Evolutionary conservation across 2,113 vertebrate species (phyloP).

Genomic region (Hiodon tergisus): DNA sequence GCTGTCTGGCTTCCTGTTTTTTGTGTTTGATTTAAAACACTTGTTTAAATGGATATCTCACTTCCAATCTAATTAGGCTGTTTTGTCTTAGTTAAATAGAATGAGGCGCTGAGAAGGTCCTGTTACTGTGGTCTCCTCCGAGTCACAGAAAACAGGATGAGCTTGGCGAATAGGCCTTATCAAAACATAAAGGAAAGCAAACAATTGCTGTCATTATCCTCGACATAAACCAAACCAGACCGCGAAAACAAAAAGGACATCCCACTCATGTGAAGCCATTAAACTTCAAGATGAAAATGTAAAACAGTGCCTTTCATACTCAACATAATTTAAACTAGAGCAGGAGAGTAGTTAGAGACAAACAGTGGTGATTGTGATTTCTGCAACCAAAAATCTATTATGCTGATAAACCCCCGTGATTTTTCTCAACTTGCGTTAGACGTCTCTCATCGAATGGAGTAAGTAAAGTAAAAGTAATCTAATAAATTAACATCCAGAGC

Average conservation of each 20-base stretch:
- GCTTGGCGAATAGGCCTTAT: slow-evolving; percentile 9
- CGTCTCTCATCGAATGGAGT: too few species aligned
- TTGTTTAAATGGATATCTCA: slow-evolving; percentile 64
- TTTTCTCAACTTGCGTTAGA: too few species aligned
- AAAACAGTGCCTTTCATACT: too few species aligned
- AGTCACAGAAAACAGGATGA: slow-evolving; percentile 4
- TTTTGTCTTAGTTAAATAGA: slow-evolving; percentile 73
- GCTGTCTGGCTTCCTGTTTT: slow-evolving; percentile 68
- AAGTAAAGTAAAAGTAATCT: too few species aligned
- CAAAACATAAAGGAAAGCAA: slow-evolving; percentile 9
- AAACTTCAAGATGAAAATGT: too few species aligned
- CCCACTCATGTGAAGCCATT: too few species aligned
- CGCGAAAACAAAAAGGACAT: not conserved
- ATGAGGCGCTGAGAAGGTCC: slow-evolving; percentile 43
- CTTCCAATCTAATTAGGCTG: slow-evolving; percentile 80
- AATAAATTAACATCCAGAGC: too few species aligned
- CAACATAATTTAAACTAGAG: too few species aligned
- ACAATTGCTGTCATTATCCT: not conserved
- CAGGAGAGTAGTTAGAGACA: too few species aligned
- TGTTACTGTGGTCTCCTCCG: slow-evolving; percentile 35
- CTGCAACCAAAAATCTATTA: too few species aligned
- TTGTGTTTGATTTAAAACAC: slow-evolving; percentile 58
- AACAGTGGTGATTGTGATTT: too few species aligned
- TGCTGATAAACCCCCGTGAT: too few species aligned
- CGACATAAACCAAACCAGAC: not conserved